Evolutionary conservation across 2,797 vertebrate genomes (phyloP).

Genomic region (Enteromius mattozi): DNA sequence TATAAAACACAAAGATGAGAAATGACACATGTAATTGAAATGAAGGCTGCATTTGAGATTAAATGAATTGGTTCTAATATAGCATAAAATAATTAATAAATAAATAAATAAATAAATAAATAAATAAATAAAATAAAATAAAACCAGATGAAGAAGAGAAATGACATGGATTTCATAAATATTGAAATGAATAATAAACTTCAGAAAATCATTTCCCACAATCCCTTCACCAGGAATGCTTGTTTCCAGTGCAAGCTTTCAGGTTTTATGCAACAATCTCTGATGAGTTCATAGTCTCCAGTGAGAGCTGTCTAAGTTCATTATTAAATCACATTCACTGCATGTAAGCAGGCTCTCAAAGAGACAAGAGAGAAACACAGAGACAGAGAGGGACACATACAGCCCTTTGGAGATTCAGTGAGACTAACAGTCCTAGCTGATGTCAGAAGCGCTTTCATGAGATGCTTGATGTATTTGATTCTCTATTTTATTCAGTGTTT

Average conservation of each 20-base stretch:
- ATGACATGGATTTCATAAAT: background rate
- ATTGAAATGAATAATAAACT: background rate
- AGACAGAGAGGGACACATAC: slow-evolving; percentile 35
- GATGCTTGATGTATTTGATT: background rate
- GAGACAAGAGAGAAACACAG: background rate
- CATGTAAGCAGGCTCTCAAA: background rate
- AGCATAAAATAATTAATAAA: background rate
- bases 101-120: too few species aligned
- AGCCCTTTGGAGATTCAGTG: background rate
- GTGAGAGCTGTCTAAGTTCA: background rate
- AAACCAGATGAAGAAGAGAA: background rate
- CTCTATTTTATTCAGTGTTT: too few species aligned
- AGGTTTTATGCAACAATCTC: background rate
- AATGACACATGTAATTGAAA: background rate
- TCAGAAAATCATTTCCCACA: background rate
- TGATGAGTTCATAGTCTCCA: background rate
- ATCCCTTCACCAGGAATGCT: background rate
- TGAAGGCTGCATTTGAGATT: background rate
- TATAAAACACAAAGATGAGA: too few species aligned
- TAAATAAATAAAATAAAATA: background rate
- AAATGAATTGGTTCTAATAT: background rate
- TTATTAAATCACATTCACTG: background rate
- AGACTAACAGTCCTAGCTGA: background rate
- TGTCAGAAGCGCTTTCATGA: background rate
- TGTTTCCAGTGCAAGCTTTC: background rate